Evolutionary conservation across 2,888 invertebrate species (phyloP), one percentile per base, ranked within the genome.

Genomic region (Azorinus chamasolen): DNA sequence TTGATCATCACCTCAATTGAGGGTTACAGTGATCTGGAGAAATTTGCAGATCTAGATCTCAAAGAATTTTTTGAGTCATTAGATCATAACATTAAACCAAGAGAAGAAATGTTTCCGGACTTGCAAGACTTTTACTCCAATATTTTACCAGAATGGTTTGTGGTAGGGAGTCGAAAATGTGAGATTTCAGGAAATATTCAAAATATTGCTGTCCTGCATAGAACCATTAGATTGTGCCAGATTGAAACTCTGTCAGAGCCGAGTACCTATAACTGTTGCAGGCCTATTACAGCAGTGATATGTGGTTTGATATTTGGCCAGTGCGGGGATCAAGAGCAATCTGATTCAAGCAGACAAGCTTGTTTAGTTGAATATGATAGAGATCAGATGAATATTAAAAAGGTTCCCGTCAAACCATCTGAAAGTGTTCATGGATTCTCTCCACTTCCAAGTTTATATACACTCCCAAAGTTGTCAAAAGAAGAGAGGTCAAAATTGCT

Each of bases 131-230:
- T 79, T 48, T 68, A 85, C 70, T 83, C 85, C 0, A 65, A 68
- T 22, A 2, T 24, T 0, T 58, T 94, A 71, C 95, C 96, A 0
- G 89, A 93, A 5, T 96, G 96, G 96, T 95, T 97, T 89, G 90
- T 95, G 2, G 93, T 95, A 41, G 94, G 95, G 73, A 95, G 96
- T 70, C 94, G 95, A 48, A 92, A 93, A 2, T 96, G 95, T 27
- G 88, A 93, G 48, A 95, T 96, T 80, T 95, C 96, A 0, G 94
- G 95, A 10, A 94, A 94, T 72, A 95, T 96, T 85, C 95, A 96
- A n/a, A 93, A 93, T 84, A 88, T 86, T 2, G 58, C 87, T 4
- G 75, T 88, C 32, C 71, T 90, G 6, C 92, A 91, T 43, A 78
- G 90, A 32, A 84, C 89, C 10, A 84, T 92, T 64, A 85, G 91